phyloP scores from a whole-genome alignment of 2,113 vertebrate genomes.

The rat (Rattus norvegicus) region GRCr8 NC_086019.1:207239001-207239500 shows the following conservation, averaged over 20 bases:
- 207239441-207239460: fast-evolving
- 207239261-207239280: background rate
- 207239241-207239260: background rate
- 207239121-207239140: background rate
- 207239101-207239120: too few species aligned
- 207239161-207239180: fast-evolving
- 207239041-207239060: fast-evolving
- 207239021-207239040: background rate
- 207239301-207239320: fast-evolving
- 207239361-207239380: background rate
- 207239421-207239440: fast-evolving
- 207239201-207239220: fast-evolving
- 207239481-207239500: background rate
- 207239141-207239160: background rate
- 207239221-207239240: background rate
- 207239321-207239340: background rate
- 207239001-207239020: background rate
- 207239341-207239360: background rate
- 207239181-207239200: background rate
- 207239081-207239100: background rate
- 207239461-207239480: background rate
- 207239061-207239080: background rate
- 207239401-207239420: fast-evolving
- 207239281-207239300: too few species aligned
- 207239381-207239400: background rate